Evolutionary conservation across 2,113 vertebrate species (phyloP).

Genomic region (Boleophthalmus pectinirostris): DNA sequence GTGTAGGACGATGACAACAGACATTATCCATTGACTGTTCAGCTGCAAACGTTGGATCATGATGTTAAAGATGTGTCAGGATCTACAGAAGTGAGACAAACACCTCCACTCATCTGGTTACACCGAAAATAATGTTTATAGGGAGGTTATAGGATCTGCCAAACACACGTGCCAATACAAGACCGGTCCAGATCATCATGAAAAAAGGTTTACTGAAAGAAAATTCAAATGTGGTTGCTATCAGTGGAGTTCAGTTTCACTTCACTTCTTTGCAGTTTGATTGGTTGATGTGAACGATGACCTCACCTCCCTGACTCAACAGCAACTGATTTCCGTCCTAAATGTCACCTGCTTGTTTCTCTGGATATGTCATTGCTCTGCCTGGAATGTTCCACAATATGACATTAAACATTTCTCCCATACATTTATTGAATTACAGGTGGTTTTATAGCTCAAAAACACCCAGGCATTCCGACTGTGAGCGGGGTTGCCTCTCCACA

Average conservation of each 20-base stretch:
- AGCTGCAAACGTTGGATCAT: background rate
- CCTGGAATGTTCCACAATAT: no score
- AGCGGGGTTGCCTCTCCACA: no score
- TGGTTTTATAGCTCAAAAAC: no score
- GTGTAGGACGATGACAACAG: background rate
- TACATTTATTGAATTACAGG: no score
- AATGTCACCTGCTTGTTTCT: no score
- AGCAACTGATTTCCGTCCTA: no score
- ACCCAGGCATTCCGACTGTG: no score
- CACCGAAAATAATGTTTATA: background rate
- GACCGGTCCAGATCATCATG: background rate
- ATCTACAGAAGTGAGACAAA: background rate
- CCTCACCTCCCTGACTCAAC: no score
- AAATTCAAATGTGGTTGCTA: background rate
- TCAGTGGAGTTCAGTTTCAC: background rate
- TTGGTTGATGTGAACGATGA: no score
- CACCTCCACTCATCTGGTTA: background rate
- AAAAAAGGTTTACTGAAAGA: background rate
- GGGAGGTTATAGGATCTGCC: background rate
- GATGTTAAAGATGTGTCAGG: background rate
- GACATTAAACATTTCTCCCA: no score
- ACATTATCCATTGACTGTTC: background rate
- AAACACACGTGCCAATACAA: background rate
- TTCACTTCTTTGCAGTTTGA: background rate
- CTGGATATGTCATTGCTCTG: no score